These are phyloP conservation scores for Carapus acus DNA, from an alignment of 2,797 vertebrate genomes.

Conservation along the genomic window DNA sequence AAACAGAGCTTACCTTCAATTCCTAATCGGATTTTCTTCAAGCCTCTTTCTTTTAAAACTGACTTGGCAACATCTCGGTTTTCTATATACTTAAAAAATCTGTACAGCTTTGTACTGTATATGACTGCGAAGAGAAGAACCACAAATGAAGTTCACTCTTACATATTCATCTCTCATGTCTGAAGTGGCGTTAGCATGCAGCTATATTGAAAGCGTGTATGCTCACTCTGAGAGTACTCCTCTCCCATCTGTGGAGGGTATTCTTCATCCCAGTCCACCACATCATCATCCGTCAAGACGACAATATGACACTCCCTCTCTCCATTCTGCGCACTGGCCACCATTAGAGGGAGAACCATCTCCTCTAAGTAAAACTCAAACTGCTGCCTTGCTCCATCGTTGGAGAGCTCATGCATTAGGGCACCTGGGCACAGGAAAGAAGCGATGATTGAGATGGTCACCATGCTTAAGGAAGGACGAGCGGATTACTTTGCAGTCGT, in stretches of 20 bases:
- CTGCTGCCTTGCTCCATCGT: slow-evolving; percentile 91
- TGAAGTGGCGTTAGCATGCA: too few species aligned
- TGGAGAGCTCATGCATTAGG: slow-evolving; percentile 98
- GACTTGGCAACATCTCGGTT: slow-evolving; percentile 98
- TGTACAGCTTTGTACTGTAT: slow-evolving; percentile 98
- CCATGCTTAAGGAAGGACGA: too few species aligned
- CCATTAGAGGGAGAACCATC: slow-evolving; percentile 98
- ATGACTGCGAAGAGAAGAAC: slow-evolving; percentile 79
- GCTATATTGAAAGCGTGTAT: too few species aligned
- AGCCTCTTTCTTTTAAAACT: slow-evolving; percentile 93
- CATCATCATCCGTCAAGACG: slow-evolving; percentile 95
- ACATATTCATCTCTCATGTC: too few species aligned
- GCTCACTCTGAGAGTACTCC: slow-evolving; percentile 96
- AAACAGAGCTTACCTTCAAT: slow-evolving; percentile 86
- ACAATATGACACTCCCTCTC: slow-evolving; percentile 97
- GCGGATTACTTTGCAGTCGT: too few species aligned
- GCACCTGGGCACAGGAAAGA: slow-evolving; percentile 76
- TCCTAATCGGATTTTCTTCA: slow-evolving; percentile 97
- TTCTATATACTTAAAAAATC: slow-evolving; percentile 99
- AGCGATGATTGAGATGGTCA: not conserved
- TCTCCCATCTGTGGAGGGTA: slow-evolving; percentile 99
- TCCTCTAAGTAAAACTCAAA: slow-evolving; percentile 98
- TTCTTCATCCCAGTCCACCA: slow-evolving; percentile 98
- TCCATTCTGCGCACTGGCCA: slow-evolving; percentile 92
- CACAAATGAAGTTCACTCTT: too few species aligned